These are phyloP conservation scores for Agrilus planipennis DNA, from an alignment of 1,140 invertebrate species.

Conservation along the genomic window DNA sequence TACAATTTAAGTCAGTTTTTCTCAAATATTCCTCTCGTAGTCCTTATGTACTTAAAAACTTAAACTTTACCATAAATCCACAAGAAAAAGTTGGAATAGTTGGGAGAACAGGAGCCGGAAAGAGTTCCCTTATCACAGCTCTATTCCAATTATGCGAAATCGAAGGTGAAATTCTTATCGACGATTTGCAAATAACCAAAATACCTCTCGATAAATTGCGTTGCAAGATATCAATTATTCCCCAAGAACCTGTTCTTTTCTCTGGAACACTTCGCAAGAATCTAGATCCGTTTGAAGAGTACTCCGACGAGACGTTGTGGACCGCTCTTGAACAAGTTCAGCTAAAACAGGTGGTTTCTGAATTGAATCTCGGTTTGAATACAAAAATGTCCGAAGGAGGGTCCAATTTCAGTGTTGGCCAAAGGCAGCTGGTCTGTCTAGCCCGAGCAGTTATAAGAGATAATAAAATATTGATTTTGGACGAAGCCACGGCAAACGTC, in stretches of 20 bases:
- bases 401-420: slow-evolving; percentile 42
- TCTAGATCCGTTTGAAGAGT: slow-evolving; percentile 65
- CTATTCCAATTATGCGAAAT: slow-evolving; percentile 52
- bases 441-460: slow-evolving; percentile 49
- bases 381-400: slow-evolving; percentile 32
- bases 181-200: slow-evolving; percentile 46
- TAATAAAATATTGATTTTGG: slow-evolving; percentile 42
- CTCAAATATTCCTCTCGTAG: slow-evolving; percentile 46
- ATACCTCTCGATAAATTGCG: slow-evolving; percentile 57
- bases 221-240: slow-evolving; percentile 63
- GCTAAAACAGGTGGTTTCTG: slow-evolving; percentile 21
- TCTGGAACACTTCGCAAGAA: slow-evolving; percentile 63
- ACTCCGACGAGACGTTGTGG: slow-evolving; percentile 50
- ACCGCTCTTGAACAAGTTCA: slow-evolving; percentile 41
- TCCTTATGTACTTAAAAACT: slow-evolving; percentile 35
- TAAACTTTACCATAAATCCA: slow-evolving; percentile 31
- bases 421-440: slow-evolving; percentile 47
- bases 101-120: slow-evolving; percentile 67
- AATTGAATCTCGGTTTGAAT: slow-evolving; percentile 1
- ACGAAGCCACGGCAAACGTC: slow-evolving; percentile 46
- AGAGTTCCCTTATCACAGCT: slow-evolving; percentile 61
- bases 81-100: slow-evolving; percentile 45
- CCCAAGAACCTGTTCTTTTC: slow-evolving; percentile 71
- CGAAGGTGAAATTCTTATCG: slow-evolving; percentile 58
- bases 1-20: slow-evolving; percentile 48